Evolutionary conservation across 2,797 vertebrate species (phyloP).

Genomic region (Anableps anableps): DNA sequence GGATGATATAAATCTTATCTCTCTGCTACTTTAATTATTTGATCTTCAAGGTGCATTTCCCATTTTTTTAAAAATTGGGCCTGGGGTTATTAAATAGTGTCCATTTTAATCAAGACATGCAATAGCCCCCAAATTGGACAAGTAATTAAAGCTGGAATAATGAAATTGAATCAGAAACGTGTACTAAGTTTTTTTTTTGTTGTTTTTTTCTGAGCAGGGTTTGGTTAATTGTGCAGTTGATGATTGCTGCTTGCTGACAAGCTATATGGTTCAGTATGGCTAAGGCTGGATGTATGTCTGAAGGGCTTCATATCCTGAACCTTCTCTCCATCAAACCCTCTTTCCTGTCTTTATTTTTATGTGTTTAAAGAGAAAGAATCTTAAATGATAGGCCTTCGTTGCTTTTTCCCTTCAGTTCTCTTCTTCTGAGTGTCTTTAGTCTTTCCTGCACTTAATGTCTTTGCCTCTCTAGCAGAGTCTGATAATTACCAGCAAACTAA

Average conservation of each 20-base stretch:
- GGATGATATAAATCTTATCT: constrained; percentile 82
- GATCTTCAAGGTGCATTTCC: constrained; percentile 76
- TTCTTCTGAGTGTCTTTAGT: constrained; percentile 38
- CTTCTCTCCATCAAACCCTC: constrained; percentile 35
- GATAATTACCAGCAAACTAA: constrained; percentile 78
- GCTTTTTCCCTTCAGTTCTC: constrained; percentile 48
- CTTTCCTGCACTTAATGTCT: constrained; percentile 59
- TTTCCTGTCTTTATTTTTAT: constrained; percentile 14
- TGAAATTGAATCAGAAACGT: constrained; percentile 70
- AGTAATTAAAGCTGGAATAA: constrained; percentile 81
- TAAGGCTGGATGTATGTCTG: constrained; percentile 41
- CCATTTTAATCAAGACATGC: constrained; percentile 80
- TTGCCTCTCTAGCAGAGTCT: constrained; percentile 70
- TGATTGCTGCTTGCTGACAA: constrained; percentile 42
- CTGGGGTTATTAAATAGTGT: constrained; percentile 80
- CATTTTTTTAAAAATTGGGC: constrained; percentile 46
- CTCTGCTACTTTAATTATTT: constrained; percentile 80
- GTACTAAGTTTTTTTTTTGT: background rate
- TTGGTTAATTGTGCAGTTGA: constrained; percentile 43
- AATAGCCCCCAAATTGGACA: constrained; percentile 74
- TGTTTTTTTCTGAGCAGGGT: constrained; percentile 38
- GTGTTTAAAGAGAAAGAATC: constrained; percentile 48
- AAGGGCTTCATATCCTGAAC: constrained; percentile 35
- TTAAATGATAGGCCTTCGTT: constrained; percentile 54
- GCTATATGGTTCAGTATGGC: constrained; percentile 13